Conservation (phyloP, 2,113 vertebrate genomes). For the Ibidorhyncha struthersii region DNA sequence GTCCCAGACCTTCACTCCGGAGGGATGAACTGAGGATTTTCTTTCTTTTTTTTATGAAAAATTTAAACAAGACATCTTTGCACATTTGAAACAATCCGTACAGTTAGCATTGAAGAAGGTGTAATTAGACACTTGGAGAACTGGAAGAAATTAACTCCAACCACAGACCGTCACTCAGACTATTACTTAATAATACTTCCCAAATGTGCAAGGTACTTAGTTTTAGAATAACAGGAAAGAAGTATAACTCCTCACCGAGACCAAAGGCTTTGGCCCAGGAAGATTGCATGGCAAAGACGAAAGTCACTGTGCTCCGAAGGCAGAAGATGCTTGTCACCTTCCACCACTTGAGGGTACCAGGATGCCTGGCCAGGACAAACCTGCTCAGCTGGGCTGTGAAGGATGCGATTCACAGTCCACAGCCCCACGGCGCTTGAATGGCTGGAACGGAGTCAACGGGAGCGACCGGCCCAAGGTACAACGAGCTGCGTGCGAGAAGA, state of each 20-base stretch:
- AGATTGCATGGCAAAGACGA: fast-evolving
- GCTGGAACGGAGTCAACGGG: neutral
- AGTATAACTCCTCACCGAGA: neutral
- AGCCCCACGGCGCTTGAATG: neutral
- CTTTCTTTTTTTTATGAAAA: neutral
- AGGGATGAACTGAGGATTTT: neutral
- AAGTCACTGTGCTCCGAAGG: neutral
- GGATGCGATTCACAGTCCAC: neutral
- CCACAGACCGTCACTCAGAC: constrained; percentile 32
- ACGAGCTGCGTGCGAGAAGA: neutral
- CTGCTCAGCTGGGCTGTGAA: neutral
- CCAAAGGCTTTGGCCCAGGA: neutral
- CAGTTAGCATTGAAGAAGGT: constrained; percentile 38
- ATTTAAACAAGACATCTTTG: neutral
- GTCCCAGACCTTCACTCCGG: neutral
- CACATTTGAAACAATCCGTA: neutral
- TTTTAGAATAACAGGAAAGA: constrained; percentile 62
- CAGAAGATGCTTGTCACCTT: neutral
- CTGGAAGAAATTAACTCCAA: constrained; percentile 57
- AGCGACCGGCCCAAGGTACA: neutral
- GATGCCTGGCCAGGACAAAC: fast-evolving
- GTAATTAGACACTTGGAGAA: constrained; percentile 41
- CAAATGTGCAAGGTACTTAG: constrained; percentile 61
- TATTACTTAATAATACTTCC: constrained; percentile 59
- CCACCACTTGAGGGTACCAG: neutral